phyloP scores from a whole-genome alignment of 2,888 invertebrate genomes.

The Mimumesa dahlbomi region DNA sequence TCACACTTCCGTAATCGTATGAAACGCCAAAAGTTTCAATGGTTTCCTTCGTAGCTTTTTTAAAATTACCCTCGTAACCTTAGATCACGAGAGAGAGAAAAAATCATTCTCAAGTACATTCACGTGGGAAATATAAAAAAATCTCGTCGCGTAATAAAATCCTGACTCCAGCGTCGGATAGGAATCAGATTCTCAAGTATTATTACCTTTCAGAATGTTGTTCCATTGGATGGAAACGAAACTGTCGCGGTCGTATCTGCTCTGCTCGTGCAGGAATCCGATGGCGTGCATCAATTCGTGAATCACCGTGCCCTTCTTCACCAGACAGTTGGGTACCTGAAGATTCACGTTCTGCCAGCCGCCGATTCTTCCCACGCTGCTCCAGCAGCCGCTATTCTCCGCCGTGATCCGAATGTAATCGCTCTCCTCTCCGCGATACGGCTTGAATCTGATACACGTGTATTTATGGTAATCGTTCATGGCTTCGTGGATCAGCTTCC shows the following conservation, averaged over 20 bases:
- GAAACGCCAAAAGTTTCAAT: slow-evolving; percentile 86
- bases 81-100: slow-evolving; percentile 39
- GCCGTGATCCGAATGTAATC: slow-evolving; percentile 88
- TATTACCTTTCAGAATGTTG: slow-evolving; percentile 87
- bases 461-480: slow-evolving; percentile 88
- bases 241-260: slow-evolving; percentile 87
- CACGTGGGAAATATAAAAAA: not conserved
- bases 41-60: slow-evolving; percentile 83
- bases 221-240: slow-evolving; percentile 85
- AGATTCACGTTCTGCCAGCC: slow-evolving; percentile 87
- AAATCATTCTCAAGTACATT: not conserved
- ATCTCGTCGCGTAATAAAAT: no score
- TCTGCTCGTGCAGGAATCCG: slow-evolving; percentile 92
- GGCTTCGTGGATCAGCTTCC: slow-evolving; percentile 85
- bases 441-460: slow-evolving; percentile 89
- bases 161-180: no score
- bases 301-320: slow-evolving; percentile 87
- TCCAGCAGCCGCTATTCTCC: slow-evolving; percentile 90
- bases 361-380: slow-evolving; percentile 88
- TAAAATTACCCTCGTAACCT: slow-evolving; percentile 87
- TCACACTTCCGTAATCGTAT: slow-evolving; percentile 91
- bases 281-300: slow-evolving; percentile 91
- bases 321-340: slow-evolving; percentile 87
- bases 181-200: no score
- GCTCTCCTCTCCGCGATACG: slow-evolving; percentile 82